Evolutionary conservation across 2,888 invertebrate genomes (phyloP).

Genomic region (Leptinotarsa rubiginosa): DNA sequence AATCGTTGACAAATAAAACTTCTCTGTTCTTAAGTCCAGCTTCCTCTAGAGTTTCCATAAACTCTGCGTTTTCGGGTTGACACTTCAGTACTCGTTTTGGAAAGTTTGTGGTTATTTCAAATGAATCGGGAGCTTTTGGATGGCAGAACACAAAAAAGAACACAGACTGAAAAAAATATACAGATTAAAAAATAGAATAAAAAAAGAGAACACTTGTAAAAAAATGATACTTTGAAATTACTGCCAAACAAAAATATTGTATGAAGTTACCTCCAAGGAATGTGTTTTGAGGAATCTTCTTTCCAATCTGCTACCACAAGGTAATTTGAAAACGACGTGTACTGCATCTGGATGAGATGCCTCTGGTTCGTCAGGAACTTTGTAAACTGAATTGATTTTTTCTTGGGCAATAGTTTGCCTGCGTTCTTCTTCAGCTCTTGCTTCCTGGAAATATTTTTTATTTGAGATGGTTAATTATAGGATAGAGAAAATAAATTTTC

Average conservation of each 20-base stretch:
- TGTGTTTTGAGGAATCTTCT: slow-evolving; percentile 85
- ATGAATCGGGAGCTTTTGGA: slow-evolving; percentile 90
- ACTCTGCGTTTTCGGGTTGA: slow-evolving; percentile 66
- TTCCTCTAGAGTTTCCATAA: slow-evolving; percentile 74
- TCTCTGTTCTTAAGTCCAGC: slow-evolving; percentile 90
- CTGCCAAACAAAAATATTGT: background rate
- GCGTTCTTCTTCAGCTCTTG: slow-evolving; percentile 67
- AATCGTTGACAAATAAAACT: slow-evolving; percentile 93
- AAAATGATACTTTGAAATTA: background rate
- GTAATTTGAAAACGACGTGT: slow-evolving; percentile 90
- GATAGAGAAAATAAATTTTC: no score
- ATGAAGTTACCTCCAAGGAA: slow-evolving; percentile 78
- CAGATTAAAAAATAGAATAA: no score
- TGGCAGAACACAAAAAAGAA: slow-evolving; percentile 97
- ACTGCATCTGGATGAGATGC: slow-evolving; percentile 77
- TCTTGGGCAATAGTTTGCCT: slow-evolving; percentile 72
- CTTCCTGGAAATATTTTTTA: slow-evolving; percentile 55
- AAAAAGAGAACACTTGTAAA: background rate
- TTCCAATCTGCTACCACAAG: slow-evolving; percentile 88
- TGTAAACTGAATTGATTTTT: slow-evolving; percentile 74
- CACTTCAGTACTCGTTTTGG: slow-evolving; percentile 87
- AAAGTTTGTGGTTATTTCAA: slow-evolving; percentile 96
- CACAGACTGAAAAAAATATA: slow-evolving; percentile 77
- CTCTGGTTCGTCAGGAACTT: slow-evolving; percentile 83
- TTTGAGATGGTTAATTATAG: no score